phyloP scores from a whole-genome alignment of 1,140 invertebrate species.

The Notospermus geniculatus region DNA sequence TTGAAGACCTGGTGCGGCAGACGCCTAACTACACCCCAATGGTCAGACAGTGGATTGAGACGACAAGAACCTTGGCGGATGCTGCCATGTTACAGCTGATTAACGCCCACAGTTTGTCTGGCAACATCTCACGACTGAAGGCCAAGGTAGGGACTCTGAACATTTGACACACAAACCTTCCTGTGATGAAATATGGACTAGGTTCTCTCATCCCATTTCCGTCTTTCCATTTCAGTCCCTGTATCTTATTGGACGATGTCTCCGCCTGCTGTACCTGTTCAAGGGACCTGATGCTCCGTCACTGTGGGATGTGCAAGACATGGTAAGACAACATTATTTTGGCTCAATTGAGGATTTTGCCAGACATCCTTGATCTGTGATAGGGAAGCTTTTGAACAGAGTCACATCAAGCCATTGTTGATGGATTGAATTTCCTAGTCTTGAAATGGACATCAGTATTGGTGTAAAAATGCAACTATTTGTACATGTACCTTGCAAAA shows the following conservation, averaged over 20 bases:
- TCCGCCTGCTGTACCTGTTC: slow-evolving; percentile 34
- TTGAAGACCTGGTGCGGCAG: slow-evolving; percentile 43
- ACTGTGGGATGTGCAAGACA: slow-evolving; percentile 43
- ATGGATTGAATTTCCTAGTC: no score
- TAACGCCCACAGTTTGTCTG: slow-evolving; percentile 36
- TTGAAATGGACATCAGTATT: no score
- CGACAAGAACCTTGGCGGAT: slow-evolving; percentile 34
- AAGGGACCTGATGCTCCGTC: slow-evolving; percentile 35
- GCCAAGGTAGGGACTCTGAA: slow-evolving; percentile 30
- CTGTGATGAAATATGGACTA: not conserved
- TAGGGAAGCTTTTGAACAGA: no score
- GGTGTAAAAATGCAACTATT: no score
- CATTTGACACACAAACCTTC: not conserved
- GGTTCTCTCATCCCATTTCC: not conserved
- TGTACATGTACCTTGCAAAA: no score
- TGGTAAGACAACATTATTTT: slow-evolving; percentile 34
- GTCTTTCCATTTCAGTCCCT: slow-evolving; percentile 29
- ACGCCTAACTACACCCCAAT: slow-evolving; percentile 37
- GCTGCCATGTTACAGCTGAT: slow-evolving; percentile 33
- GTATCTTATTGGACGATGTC: slow-evolving; percentile 34
- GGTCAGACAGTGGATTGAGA: slow-evolving; percentile 42
- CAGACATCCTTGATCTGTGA: no score
- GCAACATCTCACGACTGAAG: slow-evolving; percentile 31
- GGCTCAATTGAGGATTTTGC: no score
- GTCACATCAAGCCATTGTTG: no score